A percentile compares a stretch with the other conserved stretches of the same genome.
Evolutionary conservation across 1,140 invertebrate species (phyloP).

Genomic region (Ceratina calcarata): DNA sequence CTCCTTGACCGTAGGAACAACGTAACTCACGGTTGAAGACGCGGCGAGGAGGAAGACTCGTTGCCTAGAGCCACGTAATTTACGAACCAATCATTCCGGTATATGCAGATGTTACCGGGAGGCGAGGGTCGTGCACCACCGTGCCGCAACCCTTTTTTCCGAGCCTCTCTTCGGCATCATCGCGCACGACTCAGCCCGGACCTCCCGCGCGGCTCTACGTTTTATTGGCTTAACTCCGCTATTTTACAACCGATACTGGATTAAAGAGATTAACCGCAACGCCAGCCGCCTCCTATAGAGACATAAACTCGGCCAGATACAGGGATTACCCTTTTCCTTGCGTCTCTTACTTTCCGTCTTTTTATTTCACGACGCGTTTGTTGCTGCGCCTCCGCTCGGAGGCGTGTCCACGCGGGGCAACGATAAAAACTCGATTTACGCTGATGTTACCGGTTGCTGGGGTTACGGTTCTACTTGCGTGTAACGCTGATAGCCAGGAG

Average conservation of each 20-base stretch:
- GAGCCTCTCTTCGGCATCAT: conserved; percentile 20
- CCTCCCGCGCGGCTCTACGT: conserved; percentile 54
- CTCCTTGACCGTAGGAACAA: conserved; percentile 48
- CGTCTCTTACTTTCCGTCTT: background rate
- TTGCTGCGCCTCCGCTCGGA: background rate
- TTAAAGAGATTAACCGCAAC: conserved; percentile 62
- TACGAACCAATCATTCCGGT: conserved; percentile 76
- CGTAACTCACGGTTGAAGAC: conserved; percentile 24
- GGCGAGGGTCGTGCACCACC: conserved; percentile 37
- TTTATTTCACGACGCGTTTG: background rate
- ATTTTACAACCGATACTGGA: conserved; percentile 68
- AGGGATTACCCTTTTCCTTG: conserved; percentile 31
- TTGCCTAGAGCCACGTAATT: conserved; percentile 77
- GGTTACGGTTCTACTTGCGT: background rate
- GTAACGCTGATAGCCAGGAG: background rate
- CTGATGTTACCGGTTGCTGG: background rate
- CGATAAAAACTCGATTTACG: conserved; percentile 31
- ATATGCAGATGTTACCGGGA: conserved; percentile 72
- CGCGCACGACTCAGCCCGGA: conserved; percentile 38
- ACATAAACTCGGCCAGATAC: conserved; percentile 63
- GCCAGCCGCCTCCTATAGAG: conserved; percentile 52
- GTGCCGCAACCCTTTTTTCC: conserved; percentile 6
- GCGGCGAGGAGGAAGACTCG: conserved; percentile 34
- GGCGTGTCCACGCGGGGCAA: background rate
- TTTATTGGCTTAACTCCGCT: conserved; percentile 64